Percentiles rank a stretch among this genome's conserved stretches.
Evolutionary conservation across 64 coral and sea anemone genomes (phyloP).

Genomic region (Stichodactyla helianthus): DNA sequence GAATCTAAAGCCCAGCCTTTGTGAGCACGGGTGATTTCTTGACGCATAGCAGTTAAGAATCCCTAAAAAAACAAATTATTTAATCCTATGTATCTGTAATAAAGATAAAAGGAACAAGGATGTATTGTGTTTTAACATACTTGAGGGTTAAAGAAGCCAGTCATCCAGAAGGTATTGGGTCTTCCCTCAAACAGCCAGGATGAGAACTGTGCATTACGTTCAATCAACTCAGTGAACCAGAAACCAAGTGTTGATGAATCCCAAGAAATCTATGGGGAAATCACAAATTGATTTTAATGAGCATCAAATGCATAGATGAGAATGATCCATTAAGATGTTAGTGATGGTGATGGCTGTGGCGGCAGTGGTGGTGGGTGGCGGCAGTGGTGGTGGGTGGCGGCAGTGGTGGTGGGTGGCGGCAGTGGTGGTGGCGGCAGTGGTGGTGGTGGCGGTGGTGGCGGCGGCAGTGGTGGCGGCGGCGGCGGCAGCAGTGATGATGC

Average conservation of each 20-base stretch:
- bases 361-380: background rate
- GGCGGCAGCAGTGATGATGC: too few relatives aligned
- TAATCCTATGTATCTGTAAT: background rate
- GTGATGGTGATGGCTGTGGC: too few relatives aligned
- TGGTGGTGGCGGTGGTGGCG: too few relatives aligned
- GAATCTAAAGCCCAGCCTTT: constrained; percentile 97
- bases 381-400: too few relatives aligned
- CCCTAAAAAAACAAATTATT: constrained; percentile 30
- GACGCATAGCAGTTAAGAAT: constrained; percentile 96
- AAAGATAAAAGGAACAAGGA: background rate
- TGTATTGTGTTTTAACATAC: constrained; percentile 24
- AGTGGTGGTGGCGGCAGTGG: too few relatives aligned
- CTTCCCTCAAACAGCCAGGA: constrained; percentile 95
- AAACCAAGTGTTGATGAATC: constrained; percentile 95
- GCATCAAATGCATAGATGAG: background rate
- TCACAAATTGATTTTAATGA: background rate
- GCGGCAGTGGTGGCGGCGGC: too few relatives aligned
- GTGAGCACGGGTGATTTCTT: constrained; percentile 97
- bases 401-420: too few relatives aligned
- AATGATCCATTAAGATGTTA: too few relatives aligned
- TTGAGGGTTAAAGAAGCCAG: constrained; percentile 98
- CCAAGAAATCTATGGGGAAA: constrained; percentile 78
- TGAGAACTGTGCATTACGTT: constrained; percentile 84
- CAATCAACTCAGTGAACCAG: constrained; percentile 97
- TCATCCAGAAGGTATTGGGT: constrained; percentile 94